Evolutionary conservation across 2,113 vertebrate genomes (phyloP), one percentile per base, ranked within the genome.

Genomic region (Sinocyclocheilus rhinocerous): DNA sequence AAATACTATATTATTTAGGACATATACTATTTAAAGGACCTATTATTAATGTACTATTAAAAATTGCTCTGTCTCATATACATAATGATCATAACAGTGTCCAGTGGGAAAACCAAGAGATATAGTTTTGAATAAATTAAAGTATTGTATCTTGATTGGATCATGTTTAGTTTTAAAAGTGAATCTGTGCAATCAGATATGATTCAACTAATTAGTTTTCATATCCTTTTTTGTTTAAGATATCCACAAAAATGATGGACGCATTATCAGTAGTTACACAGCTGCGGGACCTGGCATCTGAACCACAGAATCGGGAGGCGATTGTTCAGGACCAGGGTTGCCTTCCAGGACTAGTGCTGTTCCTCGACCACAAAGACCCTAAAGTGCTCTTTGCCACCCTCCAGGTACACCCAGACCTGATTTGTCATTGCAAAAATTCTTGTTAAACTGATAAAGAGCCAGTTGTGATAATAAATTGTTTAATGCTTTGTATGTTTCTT

Each of bases 311-410:
- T 82, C 92, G 93, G 72, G 92, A 90, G 80, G 91, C 90, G 3
- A 95, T 95, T 24, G 94, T 95, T 55, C 93, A 92, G 88, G 96
- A 96, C 42, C 92, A 95, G 86, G 93, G 94, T 18, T 96, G 94
- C 75, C 93, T 95, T 29, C 93, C 94, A 2, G 94, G 92, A 1
- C 90, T 96, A 57, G 95, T 95, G 76, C 92, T 96, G 0, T 95
- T 97, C 85, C 90, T 96, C 82, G 93, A 95, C 83, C 94, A 96
- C 87, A 85, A 91, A 86, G 89, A 92, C 65, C 75, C 88, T 36
- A 90, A 93, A 33, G 95, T 95, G 36, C 77, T 94, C 4, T 76
- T 94, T 63, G 92, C 93, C 50, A 92, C 94, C 72, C 85, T 96
- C 7, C 92, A 96, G 92, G 95, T 95, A 81, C 2, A 76, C 36